Conservation (phyloP, 2,888 invertebrate species). For the Patella pellucida region DNA sequence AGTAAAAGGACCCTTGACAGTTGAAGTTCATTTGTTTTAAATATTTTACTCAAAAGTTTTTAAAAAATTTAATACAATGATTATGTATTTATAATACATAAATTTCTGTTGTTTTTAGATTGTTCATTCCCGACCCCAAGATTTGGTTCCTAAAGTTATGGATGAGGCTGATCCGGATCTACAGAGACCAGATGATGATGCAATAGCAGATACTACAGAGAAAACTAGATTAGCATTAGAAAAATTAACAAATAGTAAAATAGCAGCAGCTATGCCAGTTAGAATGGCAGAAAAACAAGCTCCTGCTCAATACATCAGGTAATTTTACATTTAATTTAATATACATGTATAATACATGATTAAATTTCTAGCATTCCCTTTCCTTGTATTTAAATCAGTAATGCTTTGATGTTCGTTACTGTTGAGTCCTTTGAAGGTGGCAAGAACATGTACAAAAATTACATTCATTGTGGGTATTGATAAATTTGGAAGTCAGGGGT, state of each 20-base stretch:
- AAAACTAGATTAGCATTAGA: constrained; percentile 89
- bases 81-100: constrained; percentile 13
- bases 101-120: constrained; percentile 71
- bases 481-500: too few species aligned
- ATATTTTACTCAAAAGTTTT: too few species aligned
- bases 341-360: background rate
- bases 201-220: constrained; percentile 87
- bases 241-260: constrained; percentile 82
- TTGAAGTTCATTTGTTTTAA: too few species aligned
- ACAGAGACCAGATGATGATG: constrained; percentile 90
- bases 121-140: constrained; percentile 93
- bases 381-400: background rate
- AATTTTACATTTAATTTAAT: background rate
- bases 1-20: too few species aligned
- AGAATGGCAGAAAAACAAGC: constrained; percentile 92
- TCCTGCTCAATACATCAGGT: constrained; percentile 94
- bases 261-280: constrained; percentile 97
- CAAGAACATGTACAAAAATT: too few species aligned
- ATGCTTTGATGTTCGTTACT: background rate
- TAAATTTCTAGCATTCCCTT: background rate
- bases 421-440: too few species aligned
- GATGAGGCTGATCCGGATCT: constrained; percentile 90
- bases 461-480: too few species aligned
- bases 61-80: too few species aligned
- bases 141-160: constrained; percentile 91